Base-by-base conservation (phyloP, 2,888 invertebrate species). In the Diaperis boleti region DNA sequence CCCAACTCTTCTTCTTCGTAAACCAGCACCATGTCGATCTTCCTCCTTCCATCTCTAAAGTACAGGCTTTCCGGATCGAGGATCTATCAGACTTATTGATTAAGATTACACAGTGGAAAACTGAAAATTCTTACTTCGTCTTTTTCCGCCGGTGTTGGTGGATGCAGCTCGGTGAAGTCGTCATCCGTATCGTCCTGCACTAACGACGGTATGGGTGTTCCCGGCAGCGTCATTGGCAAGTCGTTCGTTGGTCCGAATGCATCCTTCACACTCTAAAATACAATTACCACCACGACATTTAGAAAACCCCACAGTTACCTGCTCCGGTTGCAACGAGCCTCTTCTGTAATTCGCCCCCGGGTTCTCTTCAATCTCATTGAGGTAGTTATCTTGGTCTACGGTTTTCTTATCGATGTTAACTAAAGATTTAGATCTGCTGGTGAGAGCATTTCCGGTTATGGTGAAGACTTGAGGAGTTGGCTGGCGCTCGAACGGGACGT, bases 21-120 rank as follows among this genome's bases (percentile, higher is more conserved):
- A 0, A 92, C 95, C 42, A 96, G 78, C 5, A 96, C 88, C 89
- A 94, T 93, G 80, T 96, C 96, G 72, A 96, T 94, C 69, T 92
- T 85, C 29, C 95, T 83, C 52, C 90, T 85, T 0, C 92, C 92
- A 72, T 95, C 94, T 7, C 92, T 86, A 74, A 89, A 91, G 83
- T 89, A 85, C 2, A 92, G 79, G 4, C 89, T 89, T 70, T 90
- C 89, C 5, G 89, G 88, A 73, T 90, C 89, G 29, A 88, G 76
- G n/a, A 49, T 49, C 33, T 29, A 26, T 5, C 10, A 37, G 6
- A 37, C 3, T 10, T 10, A n/a, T 2, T 7, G n/a, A 31, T 3
- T 3, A 31, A 31, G 10, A 31, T n/a, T n/a, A n/a, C n/a, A n/a
- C n/a, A n/a, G n/a, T n/a, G n/a, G 10, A n/a, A 4, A 7, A 4